phyloP scores from a whole-genome alignment of 2,797 vertebrate genomes.

The Kryptopterus vitreolus region DNA sequence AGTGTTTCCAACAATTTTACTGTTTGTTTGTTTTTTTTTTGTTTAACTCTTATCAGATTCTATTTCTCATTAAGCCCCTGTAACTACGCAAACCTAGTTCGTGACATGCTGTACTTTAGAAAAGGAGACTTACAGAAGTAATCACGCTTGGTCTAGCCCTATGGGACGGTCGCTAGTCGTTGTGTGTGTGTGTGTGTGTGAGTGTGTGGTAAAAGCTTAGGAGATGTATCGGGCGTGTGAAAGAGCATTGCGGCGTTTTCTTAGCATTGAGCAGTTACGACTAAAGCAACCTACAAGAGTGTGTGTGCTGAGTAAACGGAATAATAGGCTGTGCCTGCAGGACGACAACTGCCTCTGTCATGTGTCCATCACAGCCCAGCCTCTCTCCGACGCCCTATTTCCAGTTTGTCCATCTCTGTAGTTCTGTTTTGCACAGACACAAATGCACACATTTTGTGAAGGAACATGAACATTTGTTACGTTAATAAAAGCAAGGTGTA shows the following conservation, averaged over 20 bases:
- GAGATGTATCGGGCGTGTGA: background rate
- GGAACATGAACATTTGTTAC: conserved; percentile 2
- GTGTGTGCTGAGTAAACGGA: background rate
- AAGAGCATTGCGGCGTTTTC: background rate
- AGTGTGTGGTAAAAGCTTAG: conserved; percentile 14
- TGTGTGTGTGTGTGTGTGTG: background rate
- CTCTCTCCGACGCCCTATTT: background rate
- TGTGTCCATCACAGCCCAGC: background rate
- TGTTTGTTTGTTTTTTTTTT: no score
- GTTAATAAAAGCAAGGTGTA: conserved; percentile 30
- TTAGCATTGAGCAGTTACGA: background rate
- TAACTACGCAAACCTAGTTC: background rate
- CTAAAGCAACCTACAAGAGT: conserved; percentile 1
- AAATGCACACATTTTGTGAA: conserved; percentile 18
- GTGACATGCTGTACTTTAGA: background rate
- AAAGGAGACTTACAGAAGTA: background rate
- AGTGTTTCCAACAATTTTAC: background rate
- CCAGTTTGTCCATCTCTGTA: conserved; percentile 21
- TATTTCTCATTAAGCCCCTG: background rate
- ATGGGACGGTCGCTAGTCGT: background rate
- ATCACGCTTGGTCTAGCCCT: background rate
- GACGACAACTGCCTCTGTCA: background rate
- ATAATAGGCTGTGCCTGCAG: background rate
- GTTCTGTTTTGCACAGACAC: conserved; percentile 2
- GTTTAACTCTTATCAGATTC: background rate